A percentile compares a stretch with the other conserved stretches of the same genome.
Conservation (phyloP, 2,113 vertebrate genomes). For the Nicator chloris region DNA sequence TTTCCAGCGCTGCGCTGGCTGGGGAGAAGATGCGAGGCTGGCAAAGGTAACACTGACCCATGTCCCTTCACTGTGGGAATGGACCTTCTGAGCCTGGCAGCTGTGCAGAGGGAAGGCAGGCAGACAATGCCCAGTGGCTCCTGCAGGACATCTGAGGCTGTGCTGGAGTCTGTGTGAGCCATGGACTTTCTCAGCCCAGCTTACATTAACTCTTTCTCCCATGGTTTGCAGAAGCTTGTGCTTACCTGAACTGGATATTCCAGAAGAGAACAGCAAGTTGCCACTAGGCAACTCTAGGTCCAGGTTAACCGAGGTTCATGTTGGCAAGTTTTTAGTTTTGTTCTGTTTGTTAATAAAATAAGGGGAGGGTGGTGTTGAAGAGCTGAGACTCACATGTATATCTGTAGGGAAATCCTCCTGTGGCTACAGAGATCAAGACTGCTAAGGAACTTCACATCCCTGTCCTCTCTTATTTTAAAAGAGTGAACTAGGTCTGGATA, state of each 20-base stretch:
- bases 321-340: not conserved
- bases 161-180: not conserved
- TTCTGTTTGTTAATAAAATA: not conserved
- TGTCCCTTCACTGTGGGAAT: not conserved
- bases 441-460: not conserved
- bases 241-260: not conserved
- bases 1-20: fast-evolving
- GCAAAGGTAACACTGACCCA: not conserved
- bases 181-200: not conserved
- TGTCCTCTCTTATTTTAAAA: not conserved
- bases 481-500: not conserved
- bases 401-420: not conserved
- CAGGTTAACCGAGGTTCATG: not conserved
- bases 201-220: not conserved
- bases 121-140: not conserved
- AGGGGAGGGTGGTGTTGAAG: not conserved
- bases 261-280: not conserved
- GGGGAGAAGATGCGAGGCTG: not conserved
- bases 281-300: not conserved
- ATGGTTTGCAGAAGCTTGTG: not conserved
- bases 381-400: not conserved
- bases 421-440: not conserved
- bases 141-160: not conserved
- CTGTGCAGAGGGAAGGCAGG: not conserved
- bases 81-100: not conserved